These are phyloP conservation scores for Ploceus nigricollis DNA, from an alignment of 2,113 vertebrate genomes.

Conservation along the genomic window DNA sequence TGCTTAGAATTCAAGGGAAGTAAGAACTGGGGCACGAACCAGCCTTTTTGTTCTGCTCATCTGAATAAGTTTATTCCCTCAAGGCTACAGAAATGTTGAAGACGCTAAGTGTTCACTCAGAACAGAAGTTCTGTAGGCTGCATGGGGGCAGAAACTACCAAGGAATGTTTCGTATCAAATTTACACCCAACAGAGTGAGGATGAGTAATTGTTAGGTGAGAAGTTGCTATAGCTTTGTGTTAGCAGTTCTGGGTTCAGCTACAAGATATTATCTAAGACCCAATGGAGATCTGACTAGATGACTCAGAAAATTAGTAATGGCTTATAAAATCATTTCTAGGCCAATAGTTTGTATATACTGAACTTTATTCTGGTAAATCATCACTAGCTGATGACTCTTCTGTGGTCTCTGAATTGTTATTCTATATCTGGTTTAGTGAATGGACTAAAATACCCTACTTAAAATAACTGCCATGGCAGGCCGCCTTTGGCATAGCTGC, in stretches of 20 bases:
- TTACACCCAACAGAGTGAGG: slow-evolving; percentile 40
- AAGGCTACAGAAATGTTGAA: slow-evolving; percentile 27
- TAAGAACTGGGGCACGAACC: not conserved
- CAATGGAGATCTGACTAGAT: not conserved
- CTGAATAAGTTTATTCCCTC: slow-evolving; percentile 26
- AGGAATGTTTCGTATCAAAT: slow-evolving; percentile 35
- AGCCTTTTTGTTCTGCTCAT: slow-evolving; percentile 37
- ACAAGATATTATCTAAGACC: slow-evolving; percentile 27
- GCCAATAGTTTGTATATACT: not conserved
- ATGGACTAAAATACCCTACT: no score
- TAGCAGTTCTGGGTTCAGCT: slow-evolving; percentile 45
- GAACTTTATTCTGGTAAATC: not conserved
- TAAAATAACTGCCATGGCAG: not conserved
- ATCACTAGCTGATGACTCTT: not conserved
- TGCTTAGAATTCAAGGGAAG: slow-evolving; percentile 21
- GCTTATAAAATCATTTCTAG: slow-evolving; percentile 40
- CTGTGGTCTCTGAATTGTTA: not conserved
- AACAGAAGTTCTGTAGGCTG: slow-evolving; percentile 69
- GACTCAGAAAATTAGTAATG: slow-evolving; percentile 52
- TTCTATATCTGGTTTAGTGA: not conserved
- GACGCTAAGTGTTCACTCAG: slow-evolving; percentile 18
- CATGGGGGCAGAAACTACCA: slow-evolving; percentile 55
- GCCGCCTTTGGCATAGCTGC: not conserved
- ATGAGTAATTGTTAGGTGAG: slow-evolving; percentile 64
- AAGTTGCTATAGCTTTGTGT: slow-evolving; percentile 36